Evolutionary conservation across 2,888 invertebrate species (phyloP).

Genomic region (Agrotis clavis): DNA sequence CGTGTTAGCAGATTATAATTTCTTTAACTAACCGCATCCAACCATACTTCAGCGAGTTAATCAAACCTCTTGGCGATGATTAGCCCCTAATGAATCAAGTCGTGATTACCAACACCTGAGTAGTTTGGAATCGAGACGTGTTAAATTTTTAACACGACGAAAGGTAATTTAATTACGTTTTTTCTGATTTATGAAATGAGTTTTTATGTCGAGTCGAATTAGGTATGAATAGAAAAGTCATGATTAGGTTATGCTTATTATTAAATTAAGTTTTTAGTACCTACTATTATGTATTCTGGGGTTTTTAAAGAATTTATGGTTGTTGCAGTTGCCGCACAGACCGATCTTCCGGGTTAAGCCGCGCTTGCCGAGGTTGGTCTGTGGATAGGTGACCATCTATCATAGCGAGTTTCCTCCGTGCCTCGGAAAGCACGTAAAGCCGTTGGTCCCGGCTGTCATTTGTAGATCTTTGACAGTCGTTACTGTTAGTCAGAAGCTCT

Average conservation of each 20-base stretch:
- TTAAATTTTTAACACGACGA: slow-evolving; percentile 39
- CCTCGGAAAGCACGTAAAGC: too few species aligned
- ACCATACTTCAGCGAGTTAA: slow-evolving; percentile 45
- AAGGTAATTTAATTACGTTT: slow-evolving; percentile 29
- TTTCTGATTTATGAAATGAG: slow-evolving; percentile 8
- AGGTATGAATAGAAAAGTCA: slow-evolving; percentile 8
- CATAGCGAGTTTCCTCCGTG: too few species aligned
- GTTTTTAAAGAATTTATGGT: too few species aligned
- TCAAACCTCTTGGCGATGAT: slow-evolving; percentile 57
- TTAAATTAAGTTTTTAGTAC: not conserved
- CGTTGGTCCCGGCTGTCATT: too few species aligned
- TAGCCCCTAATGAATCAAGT: slow-evolving; percentile 55
- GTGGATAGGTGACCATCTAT: too few species aligned
- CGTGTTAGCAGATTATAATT: slow-evolving; percentile 41
- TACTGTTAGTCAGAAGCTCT: too few species aligned
- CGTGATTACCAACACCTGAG: slow-evolving; percentile 34
- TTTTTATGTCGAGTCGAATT: slow-evolving; percentile 5
- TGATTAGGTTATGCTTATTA: not conserved
- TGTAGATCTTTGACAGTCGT: too few species aligned
- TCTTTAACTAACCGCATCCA: slow-evolving; percentile 43
- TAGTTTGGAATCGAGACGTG: slow-evolving; percentile 9
- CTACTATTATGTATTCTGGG: too few species aligned
- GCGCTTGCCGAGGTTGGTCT: too few species aligned
- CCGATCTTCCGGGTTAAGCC: too few species aligned
- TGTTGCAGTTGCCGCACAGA: too few species aligned